phyloP scores from a whole-genome alignment of 1,140 invertebrate species.

The Listronotus bonariensis region DNA sequence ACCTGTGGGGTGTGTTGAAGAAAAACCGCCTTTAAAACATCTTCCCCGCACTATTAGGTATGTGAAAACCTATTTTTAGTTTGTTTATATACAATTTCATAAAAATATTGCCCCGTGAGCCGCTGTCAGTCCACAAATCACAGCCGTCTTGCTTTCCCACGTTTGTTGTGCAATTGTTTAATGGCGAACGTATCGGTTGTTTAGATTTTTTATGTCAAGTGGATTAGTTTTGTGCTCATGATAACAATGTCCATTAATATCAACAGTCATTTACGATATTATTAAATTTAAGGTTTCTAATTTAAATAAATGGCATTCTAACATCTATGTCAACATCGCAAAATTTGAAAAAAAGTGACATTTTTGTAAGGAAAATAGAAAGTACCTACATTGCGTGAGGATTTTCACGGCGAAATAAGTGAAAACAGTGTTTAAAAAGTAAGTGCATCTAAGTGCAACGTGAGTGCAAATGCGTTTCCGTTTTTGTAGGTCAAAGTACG shows the following conservation, averaged over 20 bases:
- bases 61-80: conserved; percentile 8
- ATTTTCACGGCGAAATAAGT: neutral
- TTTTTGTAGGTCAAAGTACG: conserved; percentile 11
- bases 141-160: conserved; percentile 4
- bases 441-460: too few relatives aligned
- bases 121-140: neutral
- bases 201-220: conserved; percentile 5
- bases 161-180: conserved; percentile 19
- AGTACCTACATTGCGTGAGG: neutral
- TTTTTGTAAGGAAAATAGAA: too few relatives aligned
- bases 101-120: neutral
- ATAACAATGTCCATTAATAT: neutral
- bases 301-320: too few relatives aligned
- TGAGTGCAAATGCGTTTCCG: neutral
- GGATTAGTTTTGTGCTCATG: neutral
- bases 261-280: too few relatives aligned
- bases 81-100: conserved; percentile 1
- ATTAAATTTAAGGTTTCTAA: too few relatives aligned
- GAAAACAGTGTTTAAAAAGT: neutral
- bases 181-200: conserved; percentile 4
- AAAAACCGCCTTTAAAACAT: conserved; percentile 31
- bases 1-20: conserved; percentile 42
- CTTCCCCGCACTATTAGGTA: conserved; percentile 14
- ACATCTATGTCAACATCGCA: too few relatives aligned
- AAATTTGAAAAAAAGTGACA: too few relatives aligned